Conservation (phyloP, 2,888 invertebrate species). For the Drosophila mayaguana region DNA sequence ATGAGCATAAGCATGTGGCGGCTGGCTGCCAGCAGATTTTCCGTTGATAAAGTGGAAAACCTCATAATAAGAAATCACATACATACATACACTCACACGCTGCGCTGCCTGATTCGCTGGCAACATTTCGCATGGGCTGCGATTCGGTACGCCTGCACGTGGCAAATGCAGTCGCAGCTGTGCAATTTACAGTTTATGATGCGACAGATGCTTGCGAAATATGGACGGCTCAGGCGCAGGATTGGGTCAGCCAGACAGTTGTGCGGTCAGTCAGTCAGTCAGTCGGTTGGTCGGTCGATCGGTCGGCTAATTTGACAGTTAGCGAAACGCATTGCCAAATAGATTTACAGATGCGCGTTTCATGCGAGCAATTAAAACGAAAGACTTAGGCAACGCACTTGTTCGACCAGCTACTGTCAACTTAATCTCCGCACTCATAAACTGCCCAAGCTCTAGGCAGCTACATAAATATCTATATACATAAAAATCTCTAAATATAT, state of each 20-base stretch:
- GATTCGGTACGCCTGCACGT: conserved; percentile 72
- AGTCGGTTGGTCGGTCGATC: conserved; percentile 36
- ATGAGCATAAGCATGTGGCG: conserved; percentile 55
- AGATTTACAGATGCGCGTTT: conserved; percentile 27
- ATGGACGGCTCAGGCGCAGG: conserved; percentile 31
- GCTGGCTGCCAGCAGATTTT: conserved; percentile 68
- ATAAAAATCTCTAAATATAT: neutral
- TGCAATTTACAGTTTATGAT: conserved; percentile 79
- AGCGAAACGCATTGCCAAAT: conserved; percentile 52
- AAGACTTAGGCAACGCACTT: conserved; percentile 72
- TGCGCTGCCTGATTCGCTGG: conserved; percentile 6
- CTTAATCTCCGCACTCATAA: conserved; percentile 55
- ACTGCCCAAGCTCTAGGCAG: conserved; percentile 26
- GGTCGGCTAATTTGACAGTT: conserved; percentile 68
- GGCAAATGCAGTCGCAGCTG: conserved; percentile 77
- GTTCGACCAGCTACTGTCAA: conserved; percentile 35
- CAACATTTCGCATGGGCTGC: conserved; percentile 58
- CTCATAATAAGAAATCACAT: conserved; percentile 78
- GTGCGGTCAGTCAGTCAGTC: conserved; percentile 29
- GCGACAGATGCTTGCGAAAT: conserved; percentile 69
- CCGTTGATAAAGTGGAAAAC: conserved; percentile 76
- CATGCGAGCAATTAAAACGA: conserved; percentile 36
- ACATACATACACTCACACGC: conserved; percentile 52
- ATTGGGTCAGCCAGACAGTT: conserved; percentile 58
- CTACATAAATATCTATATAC: neutral